Evolutionary conservation across 2,888 invertebrate genomes (phyloP), one percentile per base, ranked within the genome.

Genomic region (Fragum whitleyi): DNA sequence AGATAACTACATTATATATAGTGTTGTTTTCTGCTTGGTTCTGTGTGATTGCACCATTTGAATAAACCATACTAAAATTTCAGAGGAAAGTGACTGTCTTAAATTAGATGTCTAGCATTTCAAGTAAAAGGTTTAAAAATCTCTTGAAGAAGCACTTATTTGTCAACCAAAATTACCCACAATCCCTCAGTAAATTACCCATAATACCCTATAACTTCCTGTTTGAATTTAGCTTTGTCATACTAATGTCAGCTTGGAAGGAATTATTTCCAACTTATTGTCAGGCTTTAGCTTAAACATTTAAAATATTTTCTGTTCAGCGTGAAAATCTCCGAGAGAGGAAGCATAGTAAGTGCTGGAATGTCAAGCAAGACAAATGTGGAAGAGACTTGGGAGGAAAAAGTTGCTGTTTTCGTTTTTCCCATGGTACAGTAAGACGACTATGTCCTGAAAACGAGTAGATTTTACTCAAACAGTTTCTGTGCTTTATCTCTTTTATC

Each of bases 151-250:
- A 65, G 65, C 65, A 65, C 65, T 65, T 65, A 42, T 32, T 65
- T 51, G 53, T 69, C 53, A 39, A 61, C 42, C 59, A 36, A 59
- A 72, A 72, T 59, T 72, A 72, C 72, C 72, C 72, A 72, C 23
- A 61, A 72, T 72, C 72, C 72, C 14, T 28, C n/a, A 39, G 65
- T 57, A 61, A 61, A 72, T 72, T 72, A 72, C 72, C 72, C 72
- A 72, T 72, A 72, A 72, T 72, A 61, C 72, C 72, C 72, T 42
- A 68, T 68, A 75, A 75, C 57, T 68, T 57, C 28, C 74, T 42
- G 68, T 55, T 75, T 57, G 55, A 67, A 51, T 69, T 69, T 42
- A 42, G 42, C 59, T 75, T 42, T n/a, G 47, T 75, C 75, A 69
- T 29, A 47, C 59, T 75, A 69, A 75, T 42, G 69, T 75, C 75